Base-by-base conservation (phyloP, 35 echinoderm and acorn worm species). In the Chiridota heheva region DNA sequence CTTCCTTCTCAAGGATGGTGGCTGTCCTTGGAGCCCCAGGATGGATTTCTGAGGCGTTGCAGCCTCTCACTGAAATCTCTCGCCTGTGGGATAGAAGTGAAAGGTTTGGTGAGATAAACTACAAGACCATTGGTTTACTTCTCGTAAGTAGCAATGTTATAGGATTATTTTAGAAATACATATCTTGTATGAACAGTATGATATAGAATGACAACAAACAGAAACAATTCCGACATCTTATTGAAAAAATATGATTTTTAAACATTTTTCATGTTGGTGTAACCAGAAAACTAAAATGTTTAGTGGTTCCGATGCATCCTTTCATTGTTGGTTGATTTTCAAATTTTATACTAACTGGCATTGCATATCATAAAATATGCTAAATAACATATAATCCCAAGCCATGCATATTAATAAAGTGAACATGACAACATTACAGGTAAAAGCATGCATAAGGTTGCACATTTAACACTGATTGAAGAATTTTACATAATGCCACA, bases 51-150 rank as follows among this genome's bases (percentile, higher is more conserved):
- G 3, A 41, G 42, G 2, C 57, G 68, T 47, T 96, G 17, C 87
- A 85, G 24, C 81, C 81, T 41, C 82, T 96, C 6, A 45, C 81
- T 46, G 59, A 96, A 12, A 68, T 81, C 1, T 53, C 74, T 27
- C 74, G 58, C 32, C 53, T 90, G 7, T 80, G 76, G 81, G 76
- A 81, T 51, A 90, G 81, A 42, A 76, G 68, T 38, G 73, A 74
- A 33, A 42, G 86, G 20, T 96, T 96, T 51, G 86, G 86, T 15
- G 72, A 57, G 1, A 35, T 72, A 39, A 96, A 89, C 58, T 46
- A 89, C 20, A 89, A 89, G 60, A 95, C 91, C 15, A 43, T 95
- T 17, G 91, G 91, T 16, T 44, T 88, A n/a, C 56, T 95, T 15
- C 44, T 89, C 36, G 91, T 95, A 72, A 87, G 90, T 78, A 13